phyloP scores from a whole-genome alignment of 2,113 vertebrate species.

The Oceanites oceanicus region DNA sequence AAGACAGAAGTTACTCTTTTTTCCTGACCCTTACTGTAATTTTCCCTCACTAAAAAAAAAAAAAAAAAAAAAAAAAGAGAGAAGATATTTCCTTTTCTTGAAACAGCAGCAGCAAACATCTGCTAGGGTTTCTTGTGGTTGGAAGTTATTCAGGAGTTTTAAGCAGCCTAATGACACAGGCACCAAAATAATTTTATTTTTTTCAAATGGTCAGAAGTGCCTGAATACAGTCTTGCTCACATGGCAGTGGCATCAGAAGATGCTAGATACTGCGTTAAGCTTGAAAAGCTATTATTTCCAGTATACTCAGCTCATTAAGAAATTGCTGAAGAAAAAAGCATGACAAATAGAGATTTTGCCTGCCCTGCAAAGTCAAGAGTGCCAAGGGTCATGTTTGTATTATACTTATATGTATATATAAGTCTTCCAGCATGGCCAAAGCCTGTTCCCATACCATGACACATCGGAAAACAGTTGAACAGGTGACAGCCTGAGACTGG shows the following conservation, averaged over 20 bases:
- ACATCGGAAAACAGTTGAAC: not conserved
- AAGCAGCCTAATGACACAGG: not conserved
- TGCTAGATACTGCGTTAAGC: not conserved
- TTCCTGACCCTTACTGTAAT: not conserved
- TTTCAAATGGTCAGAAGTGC: not conserved
- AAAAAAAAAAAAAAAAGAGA: not conserved
- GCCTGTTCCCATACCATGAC: rapidly evolving
- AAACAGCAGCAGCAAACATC: not conserved
- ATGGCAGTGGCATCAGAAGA: not conserved
- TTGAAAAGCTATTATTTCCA: not conserved
- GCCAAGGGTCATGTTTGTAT: not conserved
- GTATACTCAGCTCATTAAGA: not conserved
- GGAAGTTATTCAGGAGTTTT: not conserved
- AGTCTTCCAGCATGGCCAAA: not conserved
- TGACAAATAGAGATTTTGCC: not conserved
- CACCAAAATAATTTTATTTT: not conserved
- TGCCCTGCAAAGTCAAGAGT: not conserved
- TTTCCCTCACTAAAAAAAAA: not conserved
- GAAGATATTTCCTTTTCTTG: not conserved
- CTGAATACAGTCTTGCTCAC: not conserved
- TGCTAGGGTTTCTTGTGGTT: not conserved
- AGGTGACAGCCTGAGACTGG: not conserved
- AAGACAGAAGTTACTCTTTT: not conserved
- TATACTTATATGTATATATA: too few relatives aligned
- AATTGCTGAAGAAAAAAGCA: not conserved